Conservation (phyloP, 2,888 invertebrate species). For the Cremastobaeus sp. region DNA sequence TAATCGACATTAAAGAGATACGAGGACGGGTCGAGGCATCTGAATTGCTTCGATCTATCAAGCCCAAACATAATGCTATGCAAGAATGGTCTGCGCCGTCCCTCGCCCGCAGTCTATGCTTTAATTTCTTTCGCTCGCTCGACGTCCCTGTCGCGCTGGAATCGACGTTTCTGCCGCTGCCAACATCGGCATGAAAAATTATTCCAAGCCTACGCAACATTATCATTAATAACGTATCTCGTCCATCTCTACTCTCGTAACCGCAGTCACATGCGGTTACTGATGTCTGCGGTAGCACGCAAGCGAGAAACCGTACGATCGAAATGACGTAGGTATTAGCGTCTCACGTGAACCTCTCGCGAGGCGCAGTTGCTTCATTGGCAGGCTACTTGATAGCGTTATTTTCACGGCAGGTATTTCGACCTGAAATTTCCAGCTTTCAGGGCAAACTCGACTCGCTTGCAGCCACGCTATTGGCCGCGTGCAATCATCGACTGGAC, state of each 20-base stretch:
- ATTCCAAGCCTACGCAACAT: conserved; percentile 60
- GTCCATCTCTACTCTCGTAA: conserved; percentile 58
- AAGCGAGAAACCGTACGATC: conserved; percentile 55
- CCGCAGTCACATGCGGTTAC: conserved; percentile 57
- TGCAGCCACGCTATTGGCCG: too few species aligned
- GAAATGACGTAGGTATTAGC: conserved; percentile 61
- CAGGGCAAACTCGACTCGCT: too few species aligned
- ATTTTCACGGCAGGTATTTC: conserved; percentile 20
- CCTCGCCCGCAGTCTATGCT: neutral
- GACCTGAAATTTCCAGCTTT: neutral
- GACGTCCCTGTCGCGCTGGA: conserved; percentile 21
- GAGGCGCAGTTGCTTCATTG: conserved; percentile 26
- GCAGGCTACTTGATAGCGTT: conserved; percentile 37
- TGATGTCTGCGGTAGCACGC: conserved; percentile 57
- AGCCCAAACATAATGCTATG: conserved; percentile 62
- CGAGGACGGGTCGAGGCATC: conserved; percentile 64
- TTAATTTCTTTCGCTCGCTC: conserved; percentile 11
- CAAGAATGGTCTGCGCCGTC: conserved; percentile 48
- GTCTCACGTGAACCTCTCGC: conserved; percentile 40
- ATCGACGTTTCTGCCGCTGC: conserved; percentile 56
- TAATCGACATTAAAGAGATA: conserved; percentile 73
- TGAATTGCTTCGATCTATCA: conserved; percentile 73
- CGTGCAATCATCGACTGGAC: too few species aligned
- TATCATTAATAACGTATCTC: conserved; percentile 64
- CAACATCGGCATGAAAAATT: conserved; percentile 56